Conservation (phyloP, 92 coral and sea anemone species). For the Desmophyllum pertusum region DNA sequence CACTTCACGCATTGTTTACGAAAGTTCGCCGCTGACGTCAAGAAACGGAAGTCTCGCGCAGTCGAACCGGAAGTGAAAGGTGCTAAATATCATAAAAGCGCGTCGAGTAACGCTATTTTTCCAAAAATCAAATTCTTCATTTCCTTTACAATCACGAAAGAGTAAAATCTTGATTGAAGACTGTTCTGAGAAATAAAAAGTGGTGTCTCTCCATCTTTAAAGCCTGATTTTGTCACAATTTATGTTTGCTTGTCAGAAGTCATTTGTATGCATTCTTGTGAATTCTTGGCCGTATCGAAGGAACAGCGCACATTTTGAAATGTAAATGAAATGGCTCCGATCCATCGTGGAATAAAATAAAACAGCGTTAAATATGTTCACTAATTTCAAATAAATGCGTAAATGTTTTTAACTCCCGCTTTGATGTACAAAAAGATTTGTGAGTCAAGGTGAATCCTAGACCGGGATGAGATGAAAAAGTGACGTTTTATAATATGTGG, state of each 20-base stretch:
- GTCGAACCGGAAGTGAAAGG: slow-evolving; percentile 39
- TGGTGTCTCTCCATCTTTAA: too few species aligned
- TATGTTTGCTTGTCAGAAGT: not conserved
- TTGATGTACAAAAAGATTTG: not conserved
- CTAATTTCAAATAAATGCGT: not conserved
- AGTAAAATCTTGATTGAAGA: not conserved
- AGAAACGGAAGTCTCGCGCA: slow-evolving; percentile 39
- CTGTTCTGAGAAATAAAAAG: not conserved
- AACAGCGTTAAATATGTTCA: not conserved
- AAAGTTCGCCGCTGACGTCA: slow-evolving; percentile 48
- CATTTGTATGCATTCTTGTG: slow-evolving; percentile 37
- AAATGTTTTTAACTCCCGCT: not conserved
- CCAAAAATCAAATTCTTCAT: not conserved
- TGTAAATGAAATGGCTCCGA: slow-evolving; percentile 9
- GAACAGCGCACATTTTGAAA: slow-evolving; percentile 4
- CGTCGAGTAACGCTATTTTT: slow-evolving; percentile 7
- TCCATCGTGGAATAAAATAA: not conserved
- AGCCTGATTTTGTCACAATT: not conserved
- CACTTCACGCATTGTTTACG: slow-evolving; percentile 59
- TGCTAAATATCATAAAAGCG: not conserved
- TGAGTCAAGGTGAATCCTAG: not conserved
- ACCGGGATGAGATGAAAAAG: not conserved
- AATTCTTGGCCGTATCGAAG: slow-evolving; percentile 46
- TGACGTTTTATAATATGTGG: not conserved
- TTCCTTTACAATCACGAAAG: not conserved